Conservation (phyloP, 2,113 vertebrate genomes). For the Pantherophis guttatus region DNA sequence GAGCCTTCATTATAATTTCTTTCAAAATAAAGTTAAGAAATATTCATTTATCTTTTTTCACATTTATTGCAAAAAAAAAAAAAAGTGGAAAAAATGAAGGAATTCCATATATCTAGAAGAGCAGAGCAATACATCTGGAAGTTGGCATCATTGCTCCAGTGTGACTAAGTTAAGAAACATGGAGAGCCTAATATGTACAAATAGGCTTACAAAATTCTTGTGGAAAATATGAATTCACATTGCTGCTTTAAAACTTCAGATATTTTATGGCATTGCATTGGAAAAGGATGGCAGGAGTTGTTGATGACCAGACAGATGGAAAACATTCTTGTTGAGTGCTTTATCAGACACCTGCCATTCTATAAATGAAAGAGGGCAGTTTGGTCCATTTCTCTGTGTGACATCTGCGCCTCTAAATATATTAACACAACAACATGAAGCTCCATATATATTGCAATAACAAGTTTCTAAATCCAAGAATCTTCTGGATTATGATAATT, state of each 20-base stretch:
- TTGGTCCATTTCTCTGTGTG: slow-evolving; percentile 20
- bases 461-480: not conserved
- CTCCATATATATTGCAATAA: slow-evolving; percentile 15
- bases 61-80: slow-evolving; percentile 8
- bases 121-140: slow-evolving; percentile 1
- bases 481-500: slow-evolving; percentile 21
- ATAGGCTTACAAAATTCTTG: not conserved
- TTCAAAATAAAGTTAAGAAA: not conserved
- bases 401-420: slow-evolving; percentile 48
- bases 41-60: not conserved
- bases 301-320: slow-evolving; percentile 33
- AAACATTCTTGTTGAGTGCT: slow-evolving; percentile 22
- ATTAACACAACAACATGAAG: slow-evolving; percentile 18
- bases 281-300: fast-evolving
- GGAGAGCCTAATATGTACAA: slow-evolving; percentile 17
- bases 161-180: slow-evolving; percentile 34
- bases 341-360: slow-evolving; percentile 26
- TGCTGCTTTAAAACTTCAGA: not conserved
- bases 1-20: not conserved
- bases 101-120: not conserved
- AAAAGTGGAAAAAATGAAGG: not conserved
- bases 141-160: slow-evolving; percentile 6
- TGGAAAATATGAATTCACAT: not conserved
- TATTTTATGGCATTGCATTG: not conserved
- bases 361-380: slow-evolving; percentile 30